Base-by-base conservation (phyloP, 2,888 invertebrate genomes). In the Troilus luridus region DNA sequence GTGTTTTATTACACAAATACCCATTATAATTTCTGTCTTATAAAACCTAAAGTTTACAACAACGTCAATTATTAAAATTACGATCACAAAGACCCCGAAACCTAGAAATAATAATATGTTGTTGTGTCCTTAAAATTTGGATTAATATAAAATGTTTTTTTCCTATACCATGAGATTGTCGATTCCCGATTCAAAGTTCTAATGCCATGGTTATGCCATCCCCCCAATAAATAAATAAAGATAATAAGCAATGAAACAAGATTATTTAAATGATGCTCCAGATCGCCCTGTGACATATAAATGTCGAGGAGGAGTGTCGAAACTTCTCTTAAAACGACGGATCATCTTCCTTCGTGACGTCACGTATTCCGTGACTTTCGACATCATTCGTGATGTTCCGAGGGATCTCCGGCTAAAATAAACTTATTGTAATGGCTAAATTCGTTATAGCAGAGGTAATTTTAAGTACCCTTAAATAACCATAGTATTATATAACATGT, bases 331-430 rank as follows among this genome's bases (percentile, higher is more conserved):
- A 85, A 56, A 85, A 58, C 85, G 21, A 58, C 85, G 56, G 85
- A 85, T 85, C 56, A 85, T 85, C 85, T 58, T 56, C 14, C 85
- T 14, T 85, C 85, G 85, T 85, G 85, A 58, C 85, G n/a, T 85
- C 85, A 85, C 85, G 85, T 56, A 85, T 11, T 85, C 41, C 85
- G 85, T 85, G 85, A 85, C 85, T 85, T 85, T n/a, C 85, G 56
- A 56, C 85, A 85, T 85, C 85, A 54, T 85, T 58, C 85, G 85
- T 85, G 85, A 85, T 54, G 8, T 58, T 58, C 85, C 56, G 72
- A 41, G 41, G 72, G 41, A 17, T 41, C 41, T 41, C 56, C n/a
- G 56, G 3, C n/a, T 85, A 58, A 41, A 58, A n/a, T 58, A 85
- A 21, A 58, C 85, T 41, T 58, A 85, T 58, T 85, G 41, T 56